Evolutionary conservation across 1,140 invertebrate species (phyloP).

Genomic region (Ceratosolen solmsi): DNA sequence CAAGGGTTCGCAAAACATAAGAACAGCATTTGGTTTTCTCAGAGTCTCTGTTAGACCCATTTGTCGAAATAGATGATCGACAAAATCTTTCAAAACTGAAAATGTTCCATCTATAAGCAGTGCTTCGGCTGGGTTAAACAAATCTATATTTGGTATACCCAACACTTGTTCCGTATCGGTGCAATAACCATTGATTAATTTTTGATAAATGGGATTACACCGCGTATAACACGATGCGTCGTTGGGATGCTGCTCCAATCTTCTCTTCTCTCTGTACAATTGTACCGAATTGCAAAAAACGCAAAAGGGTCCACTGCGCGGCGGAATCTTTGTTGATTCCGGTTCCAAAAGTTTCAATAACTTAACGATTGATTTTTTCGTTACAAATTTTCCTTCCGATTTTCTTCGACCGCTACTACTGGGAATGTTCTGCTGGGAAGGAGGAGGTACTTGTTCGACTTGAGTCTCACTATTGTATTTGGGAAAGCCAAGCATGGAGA

Average conservation of each 20-base stretch:
- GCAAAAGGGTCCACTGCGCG: slow-evolving; percentile 70
- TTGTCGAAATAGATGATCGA: slow-evolving; percentile 72
- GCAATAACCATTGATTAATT: slow-evolving; percentile 71
- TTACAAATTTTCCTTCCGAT: slow-evolving; percentile 65
- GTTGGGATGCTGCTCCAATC: slow-evolving; percentile 64
- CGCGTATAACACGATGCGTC: slow-evolving; percentile 64
- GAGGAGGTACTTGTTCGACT: slow-evolving; percentile 60
- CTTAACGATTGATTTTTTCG: slow-evolving; percentile 63
- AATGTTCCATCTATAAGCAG: slow-evolving; percentile 69
- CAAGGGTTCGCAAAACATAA: slow-evolving; percentile 73
- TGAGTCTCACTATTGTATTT: slow-evolving; percentile 68
- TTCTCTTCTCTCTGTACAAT: slow-evolving; percentile 69
- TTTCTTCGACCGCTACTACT: slow-evolving; percentile 64
- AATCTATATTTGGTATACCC: slow-evolving; percentile 71
- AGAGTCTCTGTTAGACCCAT: slow-evolving; percentile 69
- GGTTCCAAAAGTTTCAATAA: slow-evolving; percentile 66
- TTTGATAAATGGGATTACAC: slow-evolving; percentile 69
- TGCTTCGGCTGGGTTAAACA: slow-evolving; percentile 72
- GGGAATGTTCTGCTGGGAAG: slow-evolving; percentile 58
- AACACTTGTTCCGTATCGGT: slow-evolving; percentile 69
- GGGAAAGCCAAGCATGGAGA: slow-evolving; percentile 72
- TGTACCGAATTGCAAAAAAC: slow-evolving; percentile 71
- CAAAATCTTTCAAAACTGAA: slow-evolving; percentile 69
- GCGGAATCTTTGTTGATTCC: slow-evolving; percentile 63
- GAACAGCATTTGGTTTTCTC: slow-evolving; percentile 70